Base-by-base conservation (phyloP, 2,888 invertebrate genomes). In the Caenorhabditis afra region DNA sequence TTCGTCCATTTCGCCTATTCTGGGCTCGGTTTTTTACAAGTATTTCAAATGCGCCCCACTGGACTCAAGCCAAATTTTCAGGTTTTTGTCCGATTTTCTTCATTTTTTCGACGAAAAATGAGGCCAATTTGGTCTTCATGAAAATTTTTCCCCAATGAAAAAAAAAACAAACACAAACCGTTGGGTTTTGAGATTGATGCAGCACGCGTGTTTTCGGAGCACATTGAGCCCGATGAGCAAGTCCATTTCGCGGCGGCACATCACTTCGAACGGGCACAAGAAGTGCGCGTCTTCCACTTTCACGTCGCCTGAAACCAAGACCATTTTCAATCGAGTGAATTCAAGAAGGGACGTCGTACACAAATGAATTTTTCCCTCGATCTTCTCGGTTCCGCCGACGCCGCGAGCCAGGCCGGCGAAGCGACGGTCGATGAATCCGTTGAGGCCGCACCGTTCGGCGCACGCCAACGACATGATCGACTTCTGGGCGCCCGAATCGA, bases 361-460 rank as follows among this genome's bases (percentile, higher is more conserved):
- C 94, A 96, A 95, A 91, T 99, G 99, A 87, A 99, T 96, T 76
- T 97, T 93, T 0, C 99, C 99, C 79, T 97, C 94, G 87, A 98
- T 97, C 87, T 94, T 94, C 91, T 99, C 97, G 0, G 95, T 94
- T 8, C 99, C 99, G 5, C 99, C 99, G 12, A 99, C 97, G 65
- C 98, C 98, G 92, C 96, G 96, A 0, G 98, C 98, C 79, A 97
- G 94, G 1, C 97, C 97, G 1, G 95, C 94, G 95, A 97, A 98
- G 90, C 96, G 93, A 0, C 94, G 94, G 90, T 98, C 98, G 1
- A 92, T 91, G 53, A 92, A 87, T 35, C 92, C 87, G 89, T 91
- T 91, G 41, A 84, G 68, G 16, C 76, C 66, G 86, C 92, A 87
- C 11, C 92, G 85, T 94, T 96, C 85, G 94, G 93, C 90, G 91